Evolutionary conservation across 2,113 vertebrate genomes (phyloP).

Genomic region (Onychorhynchus coronatus): DNA sequence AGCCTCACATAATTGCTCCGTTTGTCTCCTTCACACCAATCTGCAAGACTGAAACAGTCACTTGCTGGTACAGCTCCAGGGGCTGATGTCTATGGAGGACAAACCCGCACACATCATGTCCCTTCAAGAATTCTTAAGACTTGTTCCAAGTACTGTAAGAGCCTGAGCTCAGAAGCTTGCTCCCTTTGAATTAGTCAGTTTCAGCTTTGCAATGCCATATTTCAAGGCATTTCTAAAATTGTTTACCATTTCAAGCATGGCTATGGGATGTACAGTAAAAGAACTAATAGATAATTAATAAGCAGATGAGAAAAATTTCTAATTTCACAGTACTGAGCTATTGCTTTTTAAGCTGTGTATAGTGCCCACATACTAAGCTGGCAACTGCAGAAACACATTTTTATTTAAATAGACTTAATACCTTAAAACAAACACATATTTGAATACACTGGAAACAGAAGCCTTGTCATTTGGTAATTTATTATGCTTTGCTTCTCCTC

Average conservation of each 20-base stretch:
- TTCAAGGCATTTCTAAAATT: neutral
- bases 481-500: neutral
- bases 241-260: neutral
- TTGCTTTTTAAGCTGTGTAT: neutral
- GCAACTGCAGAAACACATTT: neutral
- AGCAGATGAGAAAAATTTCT: neutral
- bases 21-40: neutral
- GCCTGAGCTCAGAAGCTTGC: neutral
- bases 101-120: neutral
- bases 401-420: neutral
- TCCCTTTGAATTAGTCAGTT: neutral
- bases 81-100: neutral
- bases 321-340: neutral
- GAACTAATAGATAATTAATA: neutral
- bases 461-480: constrained; percentile 7
- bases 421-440: neutral
- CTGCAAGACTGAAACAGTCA: neutral
- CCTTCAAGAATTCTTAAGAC: neutral
- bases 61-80: neutral
- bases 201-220: neutral
- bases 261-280: neutral
- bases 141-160: neutral
- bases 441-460: neutral
- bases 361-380: neutral
- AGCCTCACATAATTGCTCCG: neutral